These are phyloP conservation scores for Euplexia lucipara DNA, from an alignment of 2,888 invertebrate species.

Conservation along the genomic window DNA sequence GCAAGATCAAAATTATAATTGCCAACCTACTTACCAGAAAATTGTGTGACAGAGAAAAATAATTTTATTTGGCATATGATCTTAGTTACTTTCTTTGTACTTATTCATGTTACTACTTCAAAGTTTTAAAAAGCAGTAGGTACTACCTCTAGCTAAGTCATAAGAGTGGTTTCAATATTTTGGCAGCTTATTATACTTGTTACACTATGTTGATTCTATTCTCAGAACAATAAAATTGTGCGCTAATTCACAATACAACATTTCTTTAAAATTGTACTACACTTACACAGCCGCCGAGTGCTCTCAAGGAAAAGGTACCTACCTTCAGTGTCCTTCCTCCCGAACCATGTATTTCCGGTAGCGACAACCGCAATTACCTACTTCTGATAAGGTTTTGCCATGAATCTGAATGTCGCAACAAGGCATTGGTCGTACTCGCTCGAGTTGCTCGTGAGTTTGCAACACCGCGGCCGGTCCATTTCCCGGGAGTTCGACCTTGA, in stretches of 20 bases:
- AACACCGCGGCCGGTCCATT: constrained; percentile 17
- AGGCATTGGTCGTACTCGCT: constrained; percentile 18
- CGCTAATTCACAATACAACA: neutral
- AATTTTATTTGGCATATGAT: no score
- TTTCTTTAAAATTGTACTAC: neutral
- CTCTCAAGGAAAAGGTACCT: constrained; percentile 9
- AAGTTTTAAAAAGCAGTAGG: no score
- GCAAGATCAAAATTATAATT: neutral
- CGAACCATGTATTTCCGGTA: constrained; percentile 11
- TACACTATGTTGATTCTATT: neutral
- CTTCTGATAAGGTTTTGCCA: constrained; percentile 35
- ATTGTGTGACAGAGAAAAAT: neutral
- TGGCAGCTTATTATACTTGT: neutral
- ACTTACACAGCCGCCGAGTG: neutral
- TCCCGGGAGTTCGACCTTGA: constrained; percentile 9
- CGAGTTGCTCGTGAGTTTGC: constrained; percentile 6
- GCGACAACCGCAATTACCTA: neutral
- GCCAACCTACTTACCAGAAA: neutral
- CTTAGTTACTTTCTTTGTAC: no score
- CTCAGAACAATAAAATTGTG: neutral
- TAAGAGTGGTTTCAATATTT: neutral
- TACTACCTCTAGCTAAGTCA: neutral
- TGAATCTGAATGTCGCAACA: constrained; percentile 39
- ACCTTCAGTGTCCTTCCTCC: neutral
- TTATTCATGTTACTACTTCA: no score